Conservation (phyloP, 2,113 vertebrate species). For the Fukomys damarensis region DNA sequence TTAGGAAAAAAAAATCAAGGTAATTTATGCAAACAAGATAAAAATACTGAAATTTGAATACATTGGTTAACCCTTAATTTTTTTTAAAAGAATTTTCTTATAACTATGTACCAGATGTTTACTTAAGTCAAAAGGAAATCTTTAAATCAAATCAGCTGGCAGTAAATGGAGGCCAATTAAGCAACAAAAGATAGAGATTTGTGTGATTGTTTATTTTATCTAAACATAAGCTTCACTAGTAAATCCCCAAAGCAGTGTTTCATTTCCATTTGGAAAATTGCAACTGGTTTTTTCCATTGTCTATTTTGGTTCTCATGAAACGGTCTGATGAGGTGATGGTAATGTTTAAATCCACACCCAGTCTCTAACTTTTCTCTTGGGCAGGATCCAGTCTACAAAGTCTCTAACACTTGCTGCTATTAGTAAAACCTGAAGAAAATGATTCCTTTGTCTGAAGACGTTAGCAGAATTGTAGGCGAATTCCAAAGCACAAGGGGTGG, state of each 20-base stretch:
- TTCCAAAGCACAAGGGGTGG: conserved; percentile 51
- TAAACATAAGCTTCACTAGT: conserved; percentile 50
- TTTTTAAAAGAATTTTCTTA: conserved; percentile 41
- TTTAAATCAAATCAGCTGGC: background rate
- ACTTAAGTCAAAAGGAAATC: conserved; percentile 32
- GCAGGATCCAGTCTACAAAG: conserved; percentile 56
- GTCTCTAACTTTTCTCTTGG: conserved; percentile 54
- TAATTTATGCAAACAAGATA: conserved; percentile 32
- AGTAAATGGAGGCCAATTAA: background rate
- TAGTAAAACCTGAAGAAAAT: conserved; percentile 80
- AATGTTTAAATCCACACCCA: conserved; percentile 58
- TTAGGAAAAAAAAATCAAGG: conserved; percentile 31
- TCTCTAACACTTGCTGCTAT: conserved; percentile 77
- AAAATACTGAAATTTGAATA: conserved; percentile 42
- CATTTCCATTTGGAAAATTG: conserved; percentile 61
- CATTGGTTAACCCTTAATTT: conserved; percentile 38
- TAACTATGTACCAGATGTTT: conserved; percentile 22
- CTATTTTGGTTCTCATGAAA: conserved; percentile 74
- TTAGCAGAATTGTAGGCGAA: conserved; percentile 67
- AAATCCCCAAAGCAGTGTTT: conserved; percentile 32
- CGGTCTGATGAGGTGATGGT: conserved; percentile 70
- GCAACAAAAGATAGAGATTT: conserved; percentile 17
- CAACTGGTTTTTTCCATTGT: conserved; percentile 74
- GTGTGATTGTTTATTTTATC: conserved; percentile 45
- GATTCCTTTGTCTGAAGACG: conserved; percentile 79